Evolutionary conservation across 2,113 vertebrate genomes (phyloP).

Genomic region (Bombycilla garrulus): DNA sequence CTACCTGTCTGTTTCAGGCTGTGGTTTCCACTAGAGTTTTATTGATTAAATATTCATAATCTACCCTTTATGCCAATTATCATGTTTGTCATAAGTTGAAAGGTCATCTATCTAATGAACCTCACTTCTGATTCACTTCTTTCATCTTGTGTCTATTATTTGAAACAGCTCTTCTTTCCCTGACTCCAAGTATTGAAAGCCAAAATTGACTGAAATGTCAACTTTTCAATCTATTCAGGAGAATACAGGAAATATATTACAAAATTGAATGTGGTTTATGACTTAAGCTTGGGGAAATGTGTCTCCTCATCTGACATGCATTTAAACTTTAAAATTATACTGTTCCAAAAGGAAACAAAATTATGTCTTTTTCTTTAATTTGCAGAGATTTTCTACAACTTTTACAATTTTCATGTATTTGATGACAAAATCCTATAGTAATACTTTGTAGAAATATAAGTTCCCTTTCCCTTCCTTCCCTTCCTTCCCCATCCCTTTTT

Average conservation of each 20-base stretch:
- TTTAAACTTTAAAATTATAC: background rate
- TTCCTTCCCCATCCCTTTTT: too few species aligned
- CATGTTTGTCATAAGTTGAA: background rate
- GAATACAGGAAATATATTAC: background rate
- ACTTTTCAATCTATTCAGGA: background rate
- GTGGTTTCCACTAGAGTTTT: background rate
- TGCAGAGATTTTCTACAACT: background rate
- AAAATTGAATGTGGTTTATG: background rate
- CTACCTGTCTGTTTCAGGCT: background rate
- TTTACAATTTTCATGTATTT: background rate
- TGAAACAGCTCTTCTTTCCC: background rate
- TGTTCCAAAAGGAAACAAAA: background rate
- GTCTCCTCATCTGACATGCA: background rate
- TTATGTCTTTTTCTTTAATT: background rate
- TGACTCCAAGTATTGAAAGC: background rate
- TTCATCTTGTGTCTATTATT: background rate
- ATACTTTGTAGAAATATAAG: background rate
- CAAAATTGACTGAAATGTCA: constrained; percentile 31
- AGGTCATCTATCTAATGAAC: constrained; percentile 14
- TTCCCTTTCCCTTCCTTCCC: too few species aligned
- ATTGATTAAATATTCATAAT: constrained; percentile 5
- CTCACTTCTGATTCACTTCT: background rate
- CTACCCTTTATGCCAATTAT: background rate
- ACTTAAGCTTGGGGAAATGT: background rate
- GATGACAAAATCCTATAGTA: background rate